These are phyloP conservation scores for Lumbricus terrestris DNA, from an alignment of 2,888 invertebrate genomes.

Conservation along the genomic window DNA sequence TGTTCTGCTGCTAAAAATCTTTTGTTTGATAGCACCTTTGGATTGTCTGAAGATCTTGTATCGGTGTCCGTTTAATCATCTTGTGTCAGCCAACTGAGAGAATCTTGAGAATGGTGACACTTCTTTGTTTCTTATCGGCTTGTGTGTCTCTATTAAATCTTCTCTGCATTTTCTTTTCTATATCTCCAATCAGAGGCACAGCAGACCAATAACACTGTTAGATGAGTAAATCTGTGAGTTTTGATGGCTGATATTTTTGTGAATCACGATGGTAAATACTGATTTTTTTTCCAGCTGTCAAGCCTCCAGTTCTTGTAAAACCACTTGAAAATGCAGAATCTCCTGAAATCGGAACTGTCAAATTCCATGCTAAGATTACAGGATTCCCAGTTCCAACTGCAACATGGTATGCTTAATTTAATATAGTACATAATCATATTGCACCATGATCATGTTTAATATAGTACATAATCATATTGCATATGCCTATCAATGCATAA, in stretches of 20 bases:
- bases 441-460: slow-evolving; percentile 73
- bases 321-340: slow-evolving; percentile 51
- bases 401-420: slow-evolving; percentile 69
- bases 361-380: slow-evolving; percentile 77
- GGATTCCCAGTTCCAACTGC: slow-evolving; percentile 86
- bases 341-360: slow-evolving; percentile 55
- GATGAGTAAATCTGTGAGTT: not conserved
- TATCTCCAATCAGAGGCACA: too few species aligned
- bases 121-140: too few species aligned
- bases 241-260: not conserved
- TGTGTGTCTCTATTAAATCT: too few species aligned
- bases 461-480: not conserved
- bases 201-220: too few species aligned
- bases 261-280: not conserved
- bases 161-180: too few species aligned
- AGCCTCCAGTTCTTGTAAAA: slow-evolving; percentile 52
- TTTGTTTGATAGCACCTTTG: too few species aligned
- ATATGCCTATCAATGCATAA: not conserved
- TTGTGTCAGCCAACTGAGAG: too few species aligned
- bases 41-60: too few species aligned
- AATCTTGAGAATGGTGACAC: too few species aligned
- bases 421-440: slow-evolving; percentile 21
- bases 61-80: too few species aligned
- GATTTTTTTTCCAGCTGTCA: slow-evolving; percentile 47
- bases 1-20: too few species aligned